A percentile compares a stretch with the other conserved stretches of the same genome.
Evolutionary conservation across 1,140 invertebrate genomes (phyloP).

Genomic region (Cyrtorhinus lividipennis): DNA sequence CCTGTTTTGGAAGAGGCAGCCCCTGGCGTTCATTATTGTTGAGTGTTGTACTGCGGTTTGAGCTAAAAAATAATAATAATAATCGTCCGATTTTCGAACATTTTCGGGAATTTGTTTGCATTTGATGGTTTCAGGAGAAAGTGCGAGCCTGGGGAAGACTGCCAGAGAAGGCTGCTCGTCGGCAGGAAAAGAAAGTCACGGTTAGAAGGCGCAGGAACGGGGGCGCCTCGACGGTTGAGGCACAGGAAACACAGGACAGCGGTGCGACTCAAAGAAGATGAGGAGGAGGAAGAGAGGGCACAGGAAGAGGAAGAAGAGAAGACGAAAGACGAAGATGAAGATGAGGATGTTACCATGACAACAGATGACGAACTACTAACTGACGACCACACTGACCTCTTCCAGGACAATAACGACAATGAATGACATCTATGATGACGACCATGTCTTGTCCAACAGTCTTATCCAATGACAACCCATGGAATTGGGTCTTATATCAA

Average conservation of each 20-base stretch:
- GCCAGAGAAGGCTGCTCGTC: constrained; percentile 14
- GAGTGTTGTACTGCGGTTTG: too few relatives aligned
- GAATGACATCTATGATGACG: constrained; percentile 5
- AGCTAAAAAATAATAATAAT: too few relatives aligned
- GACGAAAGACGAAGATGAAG: constrained; percentile 16
- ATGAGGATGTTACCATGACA: constrained; percentile 18
- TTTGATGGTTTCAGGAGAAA: constrained; percentile 10
- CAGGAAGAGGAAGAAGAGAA: constrained; percentile 15
- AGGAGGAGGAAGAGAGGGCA: constrained; percentile 6
- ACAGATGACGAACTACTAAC: constrained; percentile 11
- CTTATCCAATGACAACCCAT: too few relatives aligned
- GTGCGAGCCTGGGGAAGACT: constrained; percentile 14
- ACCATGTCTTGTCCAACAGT: too few relatives aligned
- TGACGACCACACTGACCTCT: constrained; percentile 10
- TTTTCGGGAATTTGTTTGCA: too few relatives aligned
- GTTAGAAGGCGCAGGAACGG: neutral
- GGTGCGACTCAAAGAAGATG: neutral
- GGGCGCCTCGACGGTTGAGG: constrained; percentile 6
- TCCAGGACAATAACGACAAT: constrained; percentile 11
- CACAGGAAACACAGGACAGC: constrained; percentile 13
- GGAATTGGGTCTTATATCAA: too few relatives aligned
- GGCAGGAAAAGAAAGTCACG: constrained; percentile 11
- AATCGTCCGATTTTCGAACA: too few relatives aligned
- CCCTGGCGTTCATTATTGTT: too few relatives aligned
- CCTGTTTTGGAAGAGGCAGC: too few relatives aligned